Conservation (phyloP, 2,113 vertebrate genomes). For the Pseudonaja textilis region DNA sequence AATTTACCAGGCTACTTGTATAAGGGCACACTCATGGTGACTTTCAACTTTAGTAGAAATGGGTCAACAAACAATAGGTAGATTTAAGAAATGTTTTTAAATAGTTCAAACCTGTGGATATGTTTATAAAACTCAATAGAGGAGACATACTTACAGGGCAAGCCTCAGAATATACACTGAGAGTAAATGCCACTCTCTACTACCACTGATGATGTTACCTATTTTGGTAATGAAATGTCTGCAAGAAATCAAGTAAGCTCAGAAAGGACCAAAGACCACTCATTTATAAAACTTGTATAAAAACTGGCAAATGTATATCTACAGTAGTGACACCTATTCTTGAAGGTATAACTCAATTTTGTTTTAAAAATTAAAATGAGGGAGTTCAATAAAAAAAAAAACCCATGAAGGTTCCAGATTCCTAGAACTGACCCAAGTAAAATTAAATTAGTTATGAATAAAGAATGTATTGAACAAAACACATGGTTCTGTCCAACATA, state of each 20-base stretch:
- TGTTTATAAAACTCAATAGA: background rate
- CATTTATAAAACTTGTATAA: background rate
- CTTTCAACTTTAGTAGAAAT: background rate
- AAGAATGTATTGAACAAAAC: background rate
- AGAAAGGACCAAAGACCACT: background rate
- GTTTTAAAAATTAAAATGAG: background rate
- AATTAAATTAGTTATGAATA: background rate
- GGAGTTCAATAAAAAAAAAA: background rate
- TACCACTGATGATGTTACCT: background rate
- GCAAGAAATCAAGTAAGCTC: background rate
- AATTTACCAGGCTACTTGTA: background rate
- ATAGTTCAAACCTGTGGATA: background rate
- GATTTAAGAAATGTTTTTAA: background rate
- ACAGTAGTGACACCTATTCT: background rate
- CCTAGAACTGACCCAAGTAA: background rate
- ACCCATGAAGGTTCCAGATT: background rate
- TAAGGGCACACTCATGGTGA: background rate
- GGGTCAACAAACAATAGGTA: background rate
- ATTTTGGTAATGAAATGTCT: background rate
- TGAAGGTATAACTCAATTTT: background rate
- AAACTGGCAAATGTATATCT: background rate
- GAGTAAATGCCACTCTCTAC: background rate
- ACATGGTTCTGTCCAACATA: background rate
- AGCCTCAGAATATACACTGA: background rate
- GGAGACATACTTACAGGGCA: background rate